Percentiles rank a stretch among this genome's conserved stretches.
Evolutionary conservation across 2,888 invertebrate species (phyloP).

Genomic region (Bimastos eiseni): DNA sequence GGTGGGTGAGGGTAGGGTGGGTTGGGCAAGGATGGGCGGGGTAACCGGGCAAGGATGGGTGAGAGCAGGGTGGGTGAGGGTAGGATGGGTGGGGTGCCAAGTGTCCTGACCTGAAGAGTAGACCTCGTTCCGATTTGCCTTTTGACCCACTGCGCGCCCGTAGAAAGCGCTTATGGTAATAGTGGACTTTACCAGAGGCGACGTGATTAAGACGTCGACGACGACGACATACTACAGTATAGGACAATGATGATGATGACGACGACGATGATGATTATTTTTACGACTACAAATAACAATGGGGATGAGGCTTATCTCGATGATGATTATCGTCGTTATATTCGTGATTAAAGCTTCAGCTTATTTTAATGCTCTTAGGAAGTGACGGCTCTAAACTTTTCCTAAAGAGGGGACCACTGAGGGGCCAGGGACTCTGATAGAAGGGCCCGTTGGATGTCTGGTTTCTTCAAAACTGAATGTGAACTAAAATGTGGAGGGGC

Average conservation of each 20-base stretch:
- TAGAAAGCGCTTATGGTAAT: background rate
- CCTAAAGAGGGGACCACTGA: too few relatives aligned
- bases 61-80: too few relatives aligned
- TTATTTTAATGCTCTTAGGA: too few relatives aligned
- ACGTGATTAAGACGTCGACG: background rate
- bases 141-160: background rate
- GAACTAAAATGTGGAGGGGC: too few relatives aligned
- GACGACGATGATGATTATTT: background rate
- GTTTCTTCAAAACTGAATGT: too few relatives aligned
- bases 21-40: background rate
- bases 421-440: too few relatives aligned
- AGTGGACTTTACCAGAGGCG: constrained; percentile 3
- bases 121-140: background rate
- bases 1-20: too few relatives aligned
- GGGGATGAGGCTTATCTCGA: background rate
- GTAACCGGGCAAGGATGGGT: too few relatives aligned
- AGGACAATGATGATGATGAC: background rate
- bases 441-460: too few relatives aligned
- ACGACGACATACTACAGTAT: background rate
- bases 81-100: too few relatives aligned
- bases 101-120: background rate
- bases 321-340: background rate
- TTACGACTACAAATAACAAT: background rate
- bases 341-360: too few relatives aligned
- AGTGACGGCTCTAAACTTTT: too few relatives aligned